Conservation (phyloP, 1,140 invertebrate genomes). For the Drosophila sproati region DNA sequence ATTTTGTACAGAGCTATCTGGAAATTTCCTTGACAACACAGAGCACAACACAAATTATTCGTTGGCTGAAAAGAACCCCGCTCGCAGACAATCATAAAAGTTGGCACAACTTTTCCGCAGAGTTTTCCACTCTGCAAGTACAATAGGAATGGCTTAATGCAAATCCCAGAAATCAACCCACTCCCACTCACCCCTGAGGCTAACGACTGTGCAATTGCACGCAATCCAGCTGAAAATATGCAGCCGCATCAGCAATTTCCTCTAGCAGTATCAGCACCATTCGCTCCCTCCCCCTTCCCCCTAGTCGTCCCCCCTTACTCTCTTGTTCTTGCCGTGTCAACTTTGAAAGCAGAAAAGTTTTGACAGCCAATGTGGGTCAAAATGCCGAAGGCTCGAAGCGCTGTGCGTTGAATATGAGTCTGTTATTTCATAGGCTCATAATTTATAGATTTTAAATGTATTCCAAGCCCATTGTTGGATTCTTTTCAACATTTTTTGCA, state of each 20-base stretch:
- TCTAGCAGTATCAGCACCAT: conserved; percentile 16
- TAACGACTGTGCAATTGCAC: conserved; percentile 3
- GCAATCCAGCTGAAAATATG: conserved; percentile 16
- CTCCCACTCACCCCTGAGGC: neutral
- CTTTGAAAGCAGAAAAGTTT: conserved; percentile 31
- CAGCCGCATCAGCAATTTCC: conserved; percentile 17
- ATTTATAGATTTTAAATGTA: conserved; percentile 35
- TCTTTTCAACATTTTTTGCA: conserved; percentile 1
- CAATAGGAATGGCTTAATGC: conserved; percentile 4
- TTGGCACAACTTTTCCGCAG: neutral
- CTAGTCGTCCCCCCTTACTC: neutral
- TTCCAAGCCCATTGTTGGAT: conserved; percentile 1
- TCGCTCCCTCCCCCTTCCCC: neutral
- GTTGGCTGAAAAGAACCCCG: neutral
- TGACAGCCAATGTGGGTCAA: conserved; percentile 51
- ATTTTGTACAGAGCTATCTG: too few relatives aligned
- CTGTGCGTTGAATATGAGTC: conserved; percentile 7
- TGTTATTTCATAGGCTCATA: conserved; percentile 13
- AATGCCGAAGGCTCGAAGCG: conserved; percentile 5
- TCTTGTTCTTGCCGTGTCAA: conserved; percentile 1
- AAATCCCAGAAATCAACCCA: neutral
- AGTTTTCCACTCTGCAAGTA: neutral
- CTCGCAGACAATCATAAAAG: neutral
- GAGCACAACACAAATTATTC: neutral
- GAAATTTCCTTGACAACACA: too few relatives aligned